These are phyloP conservation scores for Tyrophagus putrescentiae DNA, from an alignment of 1,140 invertebrate genomes.

Conservation along the genomic window DNA sequence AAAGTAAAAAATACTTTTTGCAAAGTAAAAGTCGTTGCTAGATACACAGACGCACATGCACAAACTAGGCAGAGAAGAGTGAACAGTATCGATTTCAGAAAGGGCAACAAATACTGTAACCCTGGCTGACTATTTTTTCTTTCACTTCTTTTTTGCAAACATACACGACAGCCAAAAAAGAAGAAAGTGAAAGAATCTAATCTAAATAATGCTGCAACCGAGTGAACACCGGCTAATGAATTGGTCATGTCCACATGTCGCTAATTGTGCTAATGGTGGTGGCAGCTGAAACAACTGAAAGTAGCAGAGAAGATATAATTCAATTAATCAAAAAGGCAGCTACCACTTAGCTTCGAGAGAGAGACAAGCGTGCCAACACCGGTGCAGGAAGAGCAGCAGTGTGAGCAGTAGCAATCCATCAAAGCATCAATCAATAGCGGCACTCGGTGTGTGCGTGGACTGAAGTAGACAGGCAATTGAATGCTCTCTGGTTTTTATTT, in stretches of 20 bases:
- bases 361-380: too few relatives aligned
- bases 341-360: too few relatives aligned
- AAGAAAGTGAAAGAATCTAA: too few relatives aligned
- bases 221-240: neutral
- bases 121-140: too few relatives aligned
- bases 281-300: neutral
- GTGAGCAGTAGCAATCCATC: neutral
- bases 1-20: too few relatives aligned
- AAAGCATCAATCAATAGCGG: slow-evolving; percentile 6
- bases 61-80: neutral
- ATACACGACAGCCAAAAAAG: too few relatives aligned
- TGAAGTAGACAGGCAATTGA: too few relatives aligned
- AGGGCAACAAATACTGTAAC: neutral
- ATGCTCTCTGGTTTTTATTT: too few relatives aligned
- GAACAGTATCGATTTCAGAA: neutral
- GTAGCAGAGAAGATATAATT: neutral
- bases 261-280: neutral
- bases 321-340: slow-evolving; percentile 8
- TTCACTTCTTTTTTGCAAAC: too few relatives aligned
- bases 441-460: too few relatives aligned
- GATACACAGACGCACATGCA: neutral
- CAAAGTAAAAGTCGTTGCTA: too few relatives aligned
- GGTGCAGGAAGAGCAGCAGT: too few relatives aligned
- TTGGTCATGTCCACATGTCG: neutral
- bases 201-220: neutral